phyloP scores from a whole-genome alignment of 2,888 invertebrate species.

The Monochamus alternatus region DNA sequence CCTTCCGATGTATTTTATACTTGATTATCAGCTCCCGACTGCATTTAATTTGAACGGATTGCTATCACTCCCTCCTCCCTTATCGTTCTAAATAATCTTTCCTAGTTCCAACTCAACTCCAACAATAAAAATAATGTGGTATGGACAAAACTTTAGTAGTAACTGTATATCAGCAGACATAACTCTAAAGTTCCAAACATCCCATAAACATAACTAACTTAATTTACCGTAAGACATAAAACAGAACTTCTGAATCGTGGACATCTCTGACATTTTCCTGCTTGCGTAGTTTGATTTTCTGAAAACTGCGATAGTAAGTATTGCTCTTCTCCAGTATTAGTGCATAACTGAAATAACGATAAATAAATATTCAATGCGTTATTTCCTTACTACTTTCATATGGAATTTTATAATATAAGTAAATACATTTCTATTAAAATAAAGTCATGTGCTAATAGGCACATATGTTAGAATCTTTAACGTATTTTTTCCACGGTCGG shows the following conservation, averaged over 20 bases:
- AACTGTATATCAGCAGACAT: slow-evolving; percentile 62
- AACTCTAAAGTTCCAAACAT: slow-evolving; percentile 66
- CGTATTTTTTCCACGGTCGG: too few species aligned
- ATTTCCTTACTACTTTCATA: too few species aligned
- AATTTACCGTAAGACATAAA: slow-evolving; percentile 67
- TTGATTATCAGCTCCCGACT: slow-evolving; percentile 53
- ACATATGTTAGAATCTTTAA: too few species aligned
- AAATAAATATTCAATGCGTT: too few species aligned
- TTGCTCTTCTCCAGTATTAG: too few species aligned
- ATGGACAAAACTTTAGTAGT: slow-evolving; percentile 61
- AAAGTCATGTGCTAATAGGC: too few species aligned
- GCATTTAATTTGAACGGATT: slow-evolving; percentile 43
- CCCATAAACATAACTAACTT: slow-evolving; percentile 67
- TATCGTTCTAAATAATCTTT: slow-evolving; percentile 32
- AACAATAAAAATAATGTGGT: slow-evolving; percentile 60
- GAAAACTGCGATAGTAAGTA: slow-evolving; percentile 30
- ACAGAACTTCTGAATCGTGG: slow-evolving; percentile 59
- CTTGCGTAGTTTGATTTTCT: slow-evolving; percentile 58
- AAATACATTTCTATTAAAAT: too few species aligned
- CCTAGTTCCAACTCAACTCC: slow-evolving; percentile 46
- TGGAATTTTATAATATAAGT: too few species aligned
- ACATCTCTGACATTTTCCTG: slow-evolving; percentile 39
- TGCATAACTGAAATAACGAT: background rate
- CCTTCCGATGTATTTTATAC: slow-evolving; percentile 56
- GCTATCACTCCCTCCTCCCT: slow-evolving; percentile 13